Evolutionary conservation across 2,888 invertebrate genomes (phyloP), one percentile per base, ranked within the genome.

Genomic region (Ceraclea dissimilis): DNA sequence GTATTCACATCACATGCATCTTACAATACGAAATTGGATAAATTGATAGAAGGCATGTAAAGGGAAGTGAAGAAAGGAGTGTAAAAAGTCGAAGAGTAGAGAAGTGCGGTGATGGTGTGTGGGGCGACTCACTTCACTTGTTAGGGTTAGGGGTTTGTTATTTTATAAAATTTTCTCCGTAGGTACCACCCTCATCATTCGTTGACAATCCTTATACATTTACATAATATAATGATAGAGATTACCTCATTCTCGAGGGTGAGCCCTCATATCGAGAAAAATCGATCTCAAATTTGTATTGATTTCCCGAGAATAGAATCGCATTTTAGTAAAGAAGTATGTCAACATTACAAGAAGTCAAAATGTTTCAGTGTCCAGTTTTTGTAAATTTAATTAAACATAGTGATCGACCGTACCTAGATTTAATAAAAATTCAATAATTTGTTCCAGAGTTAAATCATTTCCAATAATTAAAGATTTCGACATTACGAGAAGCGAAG

Each of bases 11-110:
- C 61, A 60, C 61, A 59, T 58, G 56, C 59, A 50, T 57, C 59
- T 56, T 59, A 60, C 61, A 61, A 60, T 61, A 59, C 57, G 54
- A 56, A 61, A 61, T 60, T 60, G 61, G 61, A 61, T 61, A 61
- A 61, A 61, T 61, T 61, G 61, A 61, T 61, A 61, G 61, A 61
- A 47, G 49, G 50, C 21, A 34, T 33, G n/a, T 34, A 18, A 39
- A 47, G 47, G 47, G 19, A 47, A 44, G 57, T 22, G n/a, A 54
- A 39, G 39, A 39, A 39, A n/a, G 13, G 13, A 39, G 39, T 13
- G 13, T n/a, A 39, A 16, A 39, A 13, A 39, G 39, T 13, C 13
- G 39, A 39, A 39, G 13, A 39, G 16, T n/a, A 13, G 39, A 39
- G n/a, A 39, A 4, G 13, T 13, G 39, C 4, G 39, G 39, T 13